Conservation (phyloP, 2,888 invertebrate species). For the Drosophila rellima region DNA sequence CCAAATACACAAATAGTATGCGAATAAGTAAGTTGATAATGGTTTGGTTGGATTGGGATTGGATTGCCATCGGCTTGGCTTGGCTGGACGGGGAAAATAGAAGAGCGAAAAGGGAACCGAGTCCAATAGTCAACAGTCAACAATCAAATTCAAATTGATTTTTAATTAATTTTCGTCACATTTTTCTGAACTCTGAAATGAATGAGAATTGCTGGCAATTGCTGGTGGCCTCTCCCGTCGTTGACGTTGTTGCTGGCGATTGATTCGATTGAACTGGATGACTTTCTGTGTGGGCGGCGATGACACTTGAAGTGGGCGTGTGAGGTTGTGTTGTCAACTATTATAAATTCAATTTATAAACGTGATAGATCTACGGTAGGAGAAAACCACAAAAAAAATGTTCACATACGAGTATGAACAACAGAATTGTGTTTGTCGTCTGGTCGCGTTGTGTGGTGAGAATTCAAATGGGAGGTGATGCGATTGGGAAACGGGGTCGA, state of each 20-base stretch:
- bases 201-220: slow-evolving; percentile 52
- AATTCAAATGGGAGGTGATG: background rate
- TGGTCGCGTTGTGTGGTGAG: background rate
- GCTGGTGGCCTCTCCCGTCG: slow-evolving; percentile 28
- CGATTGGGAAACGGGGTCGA: background rate
- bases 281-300: slow-evolving; percentile 12
- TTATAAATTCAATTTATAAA: slow-evolving; percentile 78
- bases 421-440: slow-evolving; percentile 24
- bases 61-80: slow-evolving; percentile 1
- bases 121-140: slow-evolving; percentile 44
- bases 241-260: slow-evolving; percentile 12
- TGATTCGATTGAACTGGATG: slow-evolving; percentile 40
- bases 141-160: slow-evolving; percentile 82
- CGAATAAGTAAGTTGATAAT: slow-evolving; percentile 27
- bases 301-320: slow-evolving; percentile 22
- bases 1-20: slow-evolving; percentile 39
- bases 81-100: background rate
- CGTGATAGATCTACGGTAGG: slow-evolving; percentile 44
- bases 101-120: background rate
- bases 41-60: background rate
- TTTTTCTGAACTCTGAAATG: slow-evolving; percentile 64
- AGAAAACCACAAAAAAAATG: slow-evolving; percentile 4
- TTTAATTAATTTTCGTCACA: slow-evolving; percentile 81
- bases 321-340: slow-evolving; percentile 66
- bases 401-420: slow-evolving; percentile 3